Evolutionary conservation across 2,888 invertebrate species (phyloP), one percentile per base, ranked within the genome.

Genomic region (Netelia fuscicornis): DNA sequence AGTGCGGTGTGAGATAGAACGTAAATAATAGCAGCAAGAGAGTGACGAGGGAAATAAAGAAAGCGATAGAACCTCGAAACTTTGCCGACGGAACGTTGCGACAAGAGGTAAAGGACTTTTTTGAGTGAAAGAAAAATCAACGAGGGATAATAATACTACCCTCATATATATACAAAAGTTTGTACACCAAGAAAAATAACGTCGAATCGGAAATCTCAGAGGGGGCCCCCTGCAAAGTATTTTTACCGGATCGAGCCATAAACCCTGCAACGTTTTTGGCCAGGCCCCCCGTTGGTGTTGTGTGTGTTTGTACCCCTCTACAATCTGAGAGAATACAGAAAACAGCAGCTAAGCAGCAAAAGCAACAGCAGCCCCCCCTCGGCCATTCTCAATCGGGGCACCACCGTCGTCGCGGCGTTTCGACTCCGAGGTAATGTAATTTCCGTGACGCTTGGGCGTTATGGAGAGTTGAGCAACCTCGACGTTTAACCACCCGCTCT

Each of bases 391-490:
- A 9, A 13, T 25, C 60, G 79, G 74, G 81, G 75, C 17, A 17
- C 17, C 86, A 9, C 71, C 79, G 60, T 52, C 85, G 78, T 82
- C 76, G 77, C 82, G 48, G 68, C 88, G 87, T 83, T 88, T 85
- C 85, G 82, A 72, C 87, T 88, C 79, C 83, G 87, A 91, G 91
- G 91, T 91, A 90, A 91, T 89, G 89, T 90, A 88, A 89, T 89
- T 90, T 89, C 86, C 86, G 72, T 88, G 88, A 87, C 88, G 88
- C 86, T 86, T 81, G 83, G 81, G 80, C 78, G 83, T 82, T 89
- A 89, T 87, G 89, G 89, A 89, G 89, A 91, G 90, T 91, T 90
- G 90, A 91, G 90, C 90, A 91, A 90, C 89, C 90, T 90, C 89
- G 84, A 80, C 85, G 84, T 85, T 84, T 87, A 86, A 86, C 71